Evolutionary conservation across 1,140 invertebrate genomes (phyloP).

Genomic region (Drosophila erecta): DNA sequence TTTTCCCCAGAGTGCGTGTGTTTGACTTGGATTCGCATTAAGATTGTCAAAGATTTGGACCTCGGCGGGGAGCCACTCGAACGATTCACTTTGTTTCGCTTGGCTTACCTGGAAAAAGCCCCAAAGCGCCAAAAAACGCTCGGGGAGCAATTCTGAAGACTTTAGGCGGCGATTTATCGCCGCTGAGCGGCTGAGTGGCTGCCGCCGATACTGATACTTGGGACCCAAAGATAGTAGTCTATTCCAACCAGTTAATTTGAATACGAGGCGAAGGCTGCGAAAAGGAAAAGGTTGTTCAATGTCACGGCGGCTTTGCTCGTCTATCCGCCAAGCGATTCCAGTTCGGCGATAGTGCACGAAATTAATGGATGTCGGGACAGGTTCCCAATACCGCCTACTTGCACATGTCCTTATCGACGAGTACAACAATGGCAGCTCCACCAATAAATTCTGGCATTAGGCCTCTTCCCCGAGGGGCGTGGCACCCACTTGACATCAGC

Average conservation of each 20-base stretch:
- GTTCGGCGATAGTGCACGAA: conserved; percentile 72
- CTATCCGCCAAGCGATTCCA: conserved; percentile 54
- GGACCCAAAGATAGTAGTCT: conserved; percentile 46
- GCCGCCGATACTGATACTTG: conserved; percentile 55
- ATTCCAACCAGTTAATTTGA: conserved; percentile 63
- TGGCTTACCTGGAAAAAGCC: conserved; percentile 22
- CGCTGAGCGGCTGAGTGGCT: conserved; percentile 55
- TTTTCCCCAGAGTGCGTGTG: conserved; percentile 31
- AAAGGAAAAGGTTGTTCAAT: conserved; percentile 64
- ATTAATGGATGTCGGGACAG: conserved; percentile 58
- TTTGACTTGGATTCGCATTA: conserved; percentile 64
- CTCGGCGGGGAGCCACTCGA: conserved; percentile 49
- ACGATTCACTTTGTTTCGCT: conserved; percentile 48
- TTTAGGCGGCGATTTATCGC: conserved; percentile 72
- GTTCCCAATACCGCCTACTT: conserved; percentile 3
- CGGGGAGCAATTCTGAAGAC: conserved; percentile 76
- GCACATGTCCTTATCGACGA: conserved; percentile 36
- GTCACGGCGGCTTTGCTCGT: conserved; percentile 30
- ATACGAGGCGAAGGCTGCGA: conserved; percentile 47
- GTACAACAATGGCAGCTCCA: conserved; percentile 35
- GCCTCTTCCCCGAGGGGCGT: conserved; percentile 13
- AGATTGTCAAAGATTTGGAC: conserved; percentile 76
- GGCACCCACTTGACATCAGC: conserved; percentile 37
- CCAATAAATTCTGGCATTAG: conserved; percentile 69
- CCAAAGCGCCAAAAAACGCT: conserved; percentile 31